phyloP scores from a whole-genome alignment of 2,888 invertebrate genomes.

The Tachina grossa region DNA sequence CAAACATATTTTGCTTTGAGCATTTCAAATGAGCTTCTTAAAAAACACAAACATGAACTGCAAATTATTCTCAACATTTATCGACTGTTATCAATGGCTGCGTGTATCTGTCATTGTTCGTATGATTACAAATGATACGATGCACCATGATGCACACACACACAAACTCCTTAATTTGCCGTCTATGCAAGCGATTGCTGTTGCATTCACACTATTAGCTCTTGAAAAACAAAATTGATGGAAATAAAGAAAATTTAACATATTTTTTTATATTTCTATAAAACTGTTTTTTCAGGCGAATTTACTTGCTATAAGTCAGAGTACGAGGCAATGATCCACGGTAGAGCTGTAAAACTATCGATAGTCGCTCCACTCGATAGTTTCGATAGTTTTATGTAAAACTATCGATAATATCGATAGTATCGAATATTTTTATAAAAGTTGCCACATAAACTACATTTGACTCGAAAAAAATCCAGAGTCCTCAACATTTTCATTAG shows the following conservation, averaged over 20 bases:
- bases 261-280: neutral
- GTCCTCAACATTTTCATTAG: too few species aligned
- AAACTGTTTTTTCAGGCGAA: constrained; percentile 37
- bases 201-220: constrained; percentile 67
- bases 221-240: constrained; percentile 33
- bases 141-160: constrained; percentile 16
- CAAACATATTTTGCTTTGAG: constrained; percentile 55
- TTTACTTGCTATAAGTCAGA: constrained; percentile 45
- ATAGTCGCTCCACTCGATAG: too few species aligned
- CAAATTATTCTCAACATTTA: constrained; percentile 67
- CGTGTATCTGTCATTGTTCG: constrained; percentile 74
- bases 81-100: constrained; percentile 74
- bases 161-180: neutral
- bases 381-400: too few species aligned
- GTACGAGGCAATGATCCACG: constrained; percentile 38
- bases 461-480: too few species aligned
- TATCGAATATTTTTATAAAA: too few species aligned
- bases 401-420: too few species aligned
- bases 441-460: too few species aligned
- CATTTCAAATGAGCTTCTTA: constrained; percentile 68
- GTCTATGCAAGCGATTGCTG: constrained; percentile 65
- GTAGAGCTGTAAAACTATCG: too few species aligned
- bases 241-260: neutral
- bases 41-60: constrained; percentile 64
- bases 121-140: constrained; percentile 61